Evolutionary conservation across 2,888 invertebrate genomes (phyloP).

Genomic region (Melinaea menophilus): DNA sequence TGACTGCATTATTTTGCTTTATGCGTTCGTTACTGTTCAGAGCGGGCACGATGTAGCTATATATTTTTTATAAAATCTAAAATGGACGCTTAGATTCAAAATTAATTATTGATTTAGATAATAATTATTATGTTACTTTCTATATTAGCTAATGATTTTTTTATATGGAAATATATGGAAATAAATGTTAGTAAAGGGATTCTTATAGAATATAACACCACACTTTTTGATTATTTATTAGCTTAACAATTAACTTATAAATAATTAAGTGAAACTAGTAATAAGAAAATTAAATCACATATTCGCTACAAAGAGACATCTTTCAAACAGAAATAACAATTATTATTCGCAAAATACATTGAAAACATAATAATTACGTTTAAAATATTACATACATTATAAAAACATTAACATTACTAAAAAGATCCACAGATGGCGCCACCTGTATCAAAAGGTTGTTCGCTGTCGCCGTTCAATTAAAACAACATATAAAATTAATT

Average conservation of each 20-base stretch:
- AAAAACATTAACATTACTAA: neutral
- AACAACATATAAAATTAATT: neutral
- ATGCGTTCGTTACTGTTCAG: constrained; percentile 22
- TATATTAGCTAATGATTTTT: too few species aligned
- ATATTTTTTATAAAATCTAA: too few species aligned
- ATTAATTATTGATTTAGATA: too few species aligned
- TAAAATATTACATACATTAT: neutral
- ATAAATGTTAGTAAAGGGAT: too few species aligned
- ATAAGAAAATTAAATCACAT: too few species aligned
- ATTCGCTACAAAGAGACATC: neutral
- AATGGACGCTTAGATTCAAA: too few species aligned
- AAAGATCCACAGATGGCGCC: constrained; percentile 53
- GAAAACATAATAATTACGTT: neutral
- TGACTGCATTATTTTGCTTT: constrained; percentile 32
- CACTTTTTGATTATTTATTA: too few species aligned
- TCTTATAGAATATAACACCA: too few species aligned
- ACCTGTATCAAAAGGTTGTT: constrained; percentile 35
- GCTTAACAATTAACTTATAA: too few species aligned
- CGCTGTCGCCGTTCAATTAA: neutral
- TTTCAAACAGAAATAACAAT: neutral
- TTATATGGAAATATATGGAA: too few species aligned
- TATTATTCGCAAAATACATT: neutral
- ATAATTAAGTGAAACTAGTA: too few species aligned
- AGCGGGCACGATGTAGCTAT: neutral
- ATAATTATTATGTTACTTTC: too few species aligned